Percentiles rank a stretch among this genome's conserved stretches.
phyloP scores from a whole-genome alignment of 2,888 invertebrate species.

The Caenorhabditis angaria region DNA sequence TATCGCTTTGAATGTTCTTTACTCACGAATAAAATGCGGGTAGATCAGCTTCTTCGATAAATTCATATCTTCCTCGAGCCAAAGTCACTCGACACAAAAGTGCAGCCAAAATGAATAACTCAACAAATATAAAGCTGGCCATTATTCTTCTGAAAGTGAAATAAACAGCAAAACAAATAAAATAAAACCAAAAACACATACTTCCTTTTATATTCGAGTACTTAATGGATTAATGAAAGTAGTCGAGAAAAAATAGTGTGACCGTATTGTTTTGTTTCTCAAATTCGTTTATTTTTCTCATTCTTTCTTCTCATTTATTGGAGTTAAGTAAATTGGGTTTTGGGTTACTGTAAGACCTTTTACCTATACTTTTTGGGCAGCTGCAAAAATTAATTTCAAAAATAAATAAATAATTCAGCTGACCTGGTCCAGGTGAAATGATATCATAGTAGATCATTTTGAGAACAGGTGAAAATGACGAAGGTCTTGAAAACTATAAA shows the following conservation, averaged over 20 bases:
- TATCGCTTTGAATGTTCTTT: no score
- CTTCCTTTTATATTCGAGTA: neutral
- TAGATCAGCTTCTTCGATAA: conserved; percentile 33
- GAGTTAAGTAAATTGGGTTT: neutral
- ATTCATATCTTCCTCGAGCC: conserved; percentile 32
- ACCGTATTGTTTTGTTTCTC: neutral
- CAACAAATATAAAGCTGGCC: neutral
- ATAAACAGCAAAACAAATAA: neutral
- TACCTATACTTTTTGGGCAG: no score
- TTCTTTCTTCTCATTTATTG: neutral
- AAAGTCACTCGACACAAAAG: neutral
- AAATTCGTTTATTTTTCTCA: no score
- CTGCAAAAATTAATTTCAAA: neutral
- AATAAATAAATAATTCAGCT: neutral
- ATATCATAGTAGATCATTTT: neutral
- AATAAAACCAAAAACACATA: neutral
- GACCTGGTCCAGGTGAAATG: neutral
- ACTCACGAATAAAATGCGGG: conserved; percentile 44
- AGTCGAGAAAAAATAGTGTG: neutral
- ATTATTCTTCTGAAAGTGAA: neutral
- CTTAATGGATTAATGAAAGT: conserved; percentile 5
- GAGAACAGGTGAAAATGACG: conserved; percentile 2
- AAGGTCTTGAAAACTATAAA: no score
- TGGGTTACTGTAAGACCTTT: no score
- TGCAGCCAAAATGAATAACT: neutral